Conservation (phyloP, 2,888 invertebrate species). For the Drosophila subquinaria region DNA sequence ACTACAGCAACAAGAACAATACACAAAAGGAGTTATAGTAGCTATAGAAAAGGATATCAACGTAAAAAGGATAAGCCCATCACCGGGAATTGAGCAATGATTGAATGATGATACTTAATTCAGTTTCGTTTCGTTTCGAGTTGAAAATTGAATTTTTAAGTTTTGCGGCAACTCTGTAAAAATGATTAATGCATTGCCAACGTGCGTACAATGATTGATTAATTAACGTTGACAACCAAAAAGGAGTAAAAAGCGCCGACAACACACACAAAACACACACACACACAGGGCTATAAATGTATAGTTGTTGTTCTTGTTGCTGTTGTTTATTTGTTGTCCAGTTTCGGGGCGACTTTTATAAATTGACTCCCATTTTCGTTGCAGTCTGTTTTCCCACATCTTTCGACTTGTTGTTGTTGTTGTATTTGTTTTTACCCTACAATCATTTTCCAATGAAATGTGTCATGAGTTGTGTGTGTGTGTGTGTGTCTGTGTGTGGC, state of each 20-base stretch:
- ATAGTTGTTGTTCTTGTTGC: not conserved
- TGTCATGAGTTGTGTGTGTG: conserved; percentile 42
- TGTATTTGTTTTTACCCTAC: conserved; percentile 42
- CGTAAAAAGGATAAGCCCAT: conserved; percentile 21
- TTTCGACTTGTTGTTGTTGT: conserved; percentile 33
- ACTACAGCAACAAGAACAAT: conserved; percentile 32
- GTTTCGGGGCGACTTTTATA: conserved; percentile 68
- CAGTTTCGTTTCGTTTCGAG: conserved; percentile 5
- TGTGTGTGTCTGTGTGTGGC: conserved; percentile 54
- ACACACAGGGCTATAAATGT: conserved; percentile 6
- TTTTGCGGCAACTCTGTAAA: conserved; percentile 48
- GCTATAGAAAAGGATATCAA: conserved; percentile 44
- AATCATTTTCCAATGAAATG: conserved; percentile 78
- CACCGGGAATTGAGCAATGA: conserved; percentile 32
- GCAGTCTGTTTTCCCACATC: conserved; percentile 70
- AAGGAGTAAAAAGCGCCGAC: conserved; percentile 56
- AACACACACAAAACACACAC: conserved; percentile 34
- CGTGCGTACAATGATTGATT: conserved; percentile 77
- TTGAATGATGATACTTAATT: conserved; percentile 49
- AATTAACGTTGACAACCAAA: conserved; percentile 77
- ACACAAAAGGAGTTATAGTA: conserved; percentile 15
- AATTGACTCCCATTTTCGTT: conserved; percentile 76
- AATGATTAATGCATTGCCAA: conserved; percentile 71
- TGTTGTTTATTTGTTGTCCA: conserved; percentile 65
- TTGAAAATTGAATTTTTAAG: conserved; percentile 57